Percentiles rank a stretch among this genome's conserved stretches.
phyloP scores from a whole-genome alignment of 2,888 invertebrate species.

The Spicauda simplicius region DNA sequence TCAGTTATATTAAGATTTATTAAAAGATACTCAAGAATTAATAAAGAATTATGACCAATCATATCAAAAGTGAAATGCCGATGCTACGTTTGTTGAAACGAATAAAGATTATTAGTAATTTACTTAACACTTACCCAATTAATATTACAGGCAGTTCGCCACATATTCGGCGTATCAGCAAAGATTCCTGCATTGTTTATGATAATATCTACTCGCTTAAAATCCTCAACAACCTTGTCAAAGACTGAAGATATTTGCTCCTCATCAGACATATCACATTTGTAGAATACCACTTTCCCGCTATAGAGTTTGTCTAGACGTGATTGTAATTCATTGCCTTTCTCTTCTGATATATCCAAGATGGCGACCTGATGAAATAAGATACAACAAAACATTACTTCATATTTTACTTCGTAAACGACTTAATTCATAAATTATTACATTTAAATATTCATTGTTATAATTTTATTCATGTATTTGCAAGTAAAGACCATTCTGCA shows the following conservation, averaged over 20 bases:
- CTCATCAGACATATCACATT: conserved; percentile 4
- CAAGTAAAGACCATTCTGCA: too few species aligned
- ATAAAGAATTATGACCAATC: too few species aligned
- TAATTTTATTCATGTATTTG: too few species aligned
- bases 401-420: too few species aligned
- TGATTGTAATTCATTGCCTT: background rate
- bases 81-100: too few species aligned
- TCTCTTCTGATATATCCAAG: background rate
- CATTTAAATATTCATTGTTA: too few species aligned
- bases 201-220: background rate
- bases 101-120: too few species aligned
- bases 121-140: conserved; percentile 6
- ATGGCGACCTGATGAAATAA: background rate
- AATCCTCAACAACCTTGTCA: background rate
- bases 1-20: too few species aligned
- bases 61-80: too few species aligned
- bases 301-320: background rate
- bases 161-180: background rate
- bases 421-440: too few species aligned
- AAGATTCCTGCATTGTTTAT: conserved; percentile 3
- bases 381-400: too few species aligned
- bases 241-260: background rate
- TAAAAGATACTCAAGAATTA: too few species aligned
- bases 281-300: background rate
- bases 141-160: background rate